Evolutionary conservation across 2,797 vertebrate genomes (phyloP).

Genomic region (Monodelphis domestica): DNA sequence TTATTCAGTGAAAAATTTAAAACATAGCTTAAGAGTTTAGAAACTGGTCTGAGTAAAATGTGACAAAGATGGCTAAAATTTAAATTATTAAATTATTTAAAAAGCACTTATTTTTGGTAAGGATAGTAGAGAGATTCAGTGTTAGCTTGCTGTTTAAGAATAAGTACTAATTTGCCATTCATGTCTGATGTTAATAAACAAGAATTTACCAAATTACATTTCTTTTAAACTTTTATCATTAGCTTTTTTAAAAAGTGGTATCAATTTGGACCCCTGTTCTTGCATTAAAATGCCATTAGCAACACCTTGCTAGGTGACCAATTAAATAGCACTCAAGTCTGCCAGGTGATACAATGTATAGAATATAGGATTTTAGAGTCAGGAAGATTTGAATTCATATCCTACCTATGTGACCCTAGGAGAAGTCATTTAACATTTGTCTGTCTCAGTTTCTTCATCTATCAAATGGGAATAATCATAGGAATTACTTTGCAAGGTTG

Average conservation of each 20-base stretch:
- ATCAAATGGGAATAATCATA: neutral
- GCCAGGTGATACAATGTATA: neutral
- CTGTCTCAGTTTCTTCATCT: neutral
- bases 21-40: neutral
- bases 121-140: neutral
- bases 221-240: neutral
- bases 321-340: neutral
- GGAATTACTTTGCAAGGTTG: neutral
- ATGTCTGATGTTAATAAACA: neutral
- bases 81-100: too few species aligned
- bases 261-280: neutral
- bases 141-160: neutral
- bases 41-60: neutral
- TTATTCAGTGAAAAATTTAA: neutral
- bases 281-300: neutral
- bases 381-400: neutral
- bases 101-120: neutral
- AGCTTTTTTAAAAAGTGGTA: neutral
- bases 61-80: neutral
- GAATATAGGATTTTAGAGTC: neutral
- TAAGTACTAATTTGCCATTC: neutral
- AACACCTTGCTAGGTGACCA: neutral
- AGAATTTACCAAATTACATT: neutral
- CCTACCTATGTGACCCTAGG: neutral
- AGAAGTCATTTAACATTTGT: neutral